Conservation (phyloP, 1,140 invertebrate genomes). For the Pygmarrhopalites habei region DNA sequence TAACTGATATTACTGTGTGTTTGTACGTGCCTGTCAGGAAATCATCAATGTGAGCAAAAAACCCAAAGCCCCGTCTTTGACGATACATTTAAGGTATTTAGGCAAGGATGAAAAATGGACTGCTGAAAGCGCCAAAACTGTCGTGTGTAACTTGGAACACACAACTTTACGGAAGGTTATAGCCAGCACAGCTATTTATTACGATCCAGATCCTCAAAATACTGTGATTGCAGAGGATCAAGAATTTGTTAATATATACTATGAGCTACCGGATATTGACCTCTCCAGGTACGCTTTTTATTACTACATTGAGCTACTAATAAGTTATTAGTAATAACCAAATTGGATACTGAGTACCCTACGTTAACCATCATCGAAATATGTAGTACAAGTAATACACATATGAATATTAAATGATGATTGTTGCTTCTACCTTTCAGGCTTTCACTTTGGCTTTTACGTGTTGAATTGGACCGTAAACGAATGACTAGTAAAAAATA, state of each 20-base stretch:
- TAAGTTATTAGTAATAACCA: too few species aligned
- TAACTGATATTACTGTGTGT: too few species aligned
- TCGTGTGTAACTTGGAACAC: conserved; percentile 93
- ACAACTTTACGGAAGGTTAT: conserved; percentile 94
- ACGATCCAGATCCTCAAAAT: conserved; percentile 83
- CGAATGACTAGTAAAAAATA: too few species aligned
- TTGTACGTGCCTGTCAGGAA: conserved; percentile 63
- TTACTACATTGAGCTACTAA: background rate
- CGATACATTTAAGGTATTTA: conserved; percentile 90
- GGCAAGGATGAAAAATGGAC: conserved; percentile 93
- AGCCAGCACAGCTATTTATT: conserved; percentile 92
- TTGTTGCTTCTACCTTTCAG: conserved; percentile 78
- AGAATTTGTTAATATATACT: conserved; percentile 98
- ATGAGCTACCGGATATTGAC: conserved; percentile 99
- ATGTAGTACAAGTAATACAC: too few species aligned
- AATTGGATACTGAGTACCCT: background rate
- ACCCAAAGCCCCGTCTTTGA: conserved; percentile 97
- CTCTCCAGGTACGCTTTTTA: background rate
- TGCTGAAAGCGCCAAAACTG: conserved; percentile 94
- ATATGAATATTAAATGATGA: too few species aligned
- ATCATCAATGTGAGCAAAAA: conserved; percentile 99
- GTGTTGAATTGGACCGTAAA: too few species aligned
- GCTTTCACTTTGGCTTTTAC: conserved; percentile 96
- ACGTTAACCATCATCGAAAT: too few species aligned
- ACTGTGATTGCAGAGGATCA: conserved; percentile 97